Base-by-base conservation (phyloP, 1,140 invertebrate species). In the Coenobita brevimanus region DNA sequence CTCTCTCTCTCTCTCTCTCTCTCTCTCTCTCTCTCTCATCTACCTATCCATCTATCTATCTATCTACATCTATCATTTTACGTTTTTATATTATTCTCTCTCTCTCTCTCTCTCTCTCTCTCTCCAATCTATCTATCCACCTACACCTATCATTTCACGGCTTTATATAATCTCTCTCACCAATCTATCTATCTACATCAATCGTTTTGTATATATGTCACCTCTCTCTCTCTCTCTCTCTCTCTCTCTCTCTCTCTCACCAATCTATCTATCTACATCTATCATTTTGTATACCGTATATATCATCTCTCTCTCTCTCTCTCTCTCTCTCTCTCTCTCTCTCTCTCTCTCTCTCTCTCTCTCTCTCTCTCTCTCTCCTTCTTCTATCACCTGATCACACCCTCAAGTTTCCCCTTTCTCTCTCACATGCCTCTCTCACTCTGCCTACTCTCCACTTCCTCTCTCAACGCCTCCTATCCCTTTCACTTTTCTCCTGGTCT, bases 361-460 rank as follows among this genome's bases (percentile, higher is more conserved):
- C 71, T 41, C 30, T 71, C 67, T 21, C 67, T 71, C 67, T 71
- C 71, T 71, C 67, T 33, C 30, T 33, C 67, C 30, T 30, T 33
- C 67, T 71, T 71, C 30, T 17, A 8, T 41, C n/a, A n/a, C n/a
- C n/a, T n/a, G n/a, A n/a, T n/a, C n/a, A n/a, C n/a, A n/a, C n/a
- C n/a, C n/a, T n/a, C n/a, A n/a, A n/a, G n/a, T n/a, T 43, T n/a
- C 33, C 41, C 41, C 24, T 24, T 38, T 41, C 43, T 24, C 24
- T 24, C 24, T 24, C 2, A 15, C 15, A 60, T 60, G 2, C 1
- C 2, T 17, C 15, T 0, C 15, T 60, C 2, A 60, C 21, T 17
- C 24, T 60, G 2, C 33, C 41, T n/a, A 43, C 21, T 21, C 33
- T 21, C 54, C 54, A 10, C 54, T n/a, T n/a, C 54, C 54, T 57